These are phyloP conservation scores for Empis livida DNA, from an alignment of 2,888 invertebrate species.

Conservation along the genomic window DNA sequence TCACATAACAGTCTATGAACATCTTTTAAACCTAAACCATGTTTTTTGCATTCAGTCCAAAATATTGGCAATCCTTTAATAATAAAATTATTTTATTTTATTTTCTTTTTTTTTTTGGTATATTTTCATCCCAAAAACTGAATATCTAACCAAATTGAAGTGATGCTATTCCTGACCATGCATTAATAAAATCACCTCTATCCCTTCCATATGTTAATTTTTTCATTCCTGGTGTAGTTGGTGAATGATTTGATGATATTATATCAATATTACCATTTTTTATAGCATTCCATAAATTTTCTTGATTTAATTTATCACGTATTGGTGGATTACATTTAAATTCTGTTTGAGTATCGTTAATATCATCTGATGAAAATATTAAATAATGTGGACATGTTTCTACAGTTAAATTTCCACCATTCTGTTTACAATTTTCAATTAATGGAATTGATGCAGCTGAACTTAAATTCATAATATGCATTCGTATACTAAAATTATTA, in stretches of 20 bases:
- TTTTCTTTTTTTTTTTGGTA: background rate
- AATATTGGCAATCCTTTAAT: slow-evolving; percentile 47
- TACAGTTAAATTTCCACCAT: slow-evolving; percentile 46
- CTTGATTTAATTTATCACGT: slow-evolving; percentile 46
- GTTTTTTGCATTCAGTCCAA: slow-evolving; percentile 49
- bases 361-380: slow-evolving; percentile 46
- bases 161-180: slow-evolving; percentile 64
- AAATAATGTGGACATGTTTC: slow-evolving; percentile 67
- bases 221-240: slow-evolving; percentile 52
- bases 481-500: slow-evolving; percentile 38
- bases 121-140: background rate
- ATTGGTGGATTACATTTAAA: slow-evolving; percentile 65
- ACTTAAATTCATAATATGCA: slow-evolving; percentile 58
- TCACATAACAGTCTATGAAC: slow-evolving; percentile 46
- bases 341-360: slow-evolving; percentile 50
- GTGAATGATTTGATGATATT: slow-evolving; percentile 56
- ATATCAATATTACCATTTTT: slow-evolving; percentile 44
- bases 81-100: background rate
- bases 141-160: slow-evolving; percentile 49
- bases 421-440: slow-evolving; percentile 37
- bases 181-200: slow-evolving; percentile 50
- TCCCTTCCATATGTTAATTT: slow-evolving; percentile 29
- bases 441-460: slow-evolving; percentile 45
- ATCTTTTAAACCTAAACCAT: slow-evolving; percentile 41
- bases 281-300: slow-evolving; percentile 49